These are phyloP conservation scores for Colius striatus DNA, from an alignment of 2,113 vertebrate genomes.

Conservation along the genomic window DNA sequence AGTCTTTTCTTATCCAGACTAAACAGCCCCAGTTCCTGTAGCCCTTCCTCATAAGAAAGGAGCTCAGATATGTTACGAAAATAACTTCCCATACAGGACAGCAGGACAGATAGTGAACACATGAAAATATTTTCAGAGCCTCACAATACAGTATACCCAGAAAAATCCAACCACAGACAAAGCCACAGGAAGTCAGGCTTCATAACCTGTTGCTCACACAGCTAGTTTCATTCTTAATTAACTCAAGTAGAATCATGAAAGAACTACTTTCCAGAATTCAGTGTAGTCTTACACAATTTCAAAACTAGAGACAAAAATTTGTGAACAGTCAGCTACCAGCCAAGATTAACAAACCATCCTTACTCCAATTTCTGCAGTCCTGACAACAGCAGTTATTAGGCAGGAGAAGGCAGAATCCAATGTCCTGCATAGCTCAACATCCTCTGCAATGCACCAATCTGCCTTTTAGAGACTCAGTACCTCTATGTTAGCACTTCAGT, in stretches of 20 bases:
- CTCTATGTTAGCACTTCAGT: not conserved
- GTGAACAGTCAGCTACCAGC: not conserved
- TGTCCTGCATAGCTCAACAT: rapidly evolving
- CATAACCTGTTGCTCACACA: conserved; percentile 10
- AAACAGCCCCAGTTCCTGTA: no score
- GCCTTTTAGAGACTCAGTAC: not conserved
- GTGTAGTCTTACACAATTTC: not conserved
- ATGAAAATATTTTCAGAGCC: not conserved
- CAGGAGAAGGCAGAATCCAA: not conserved
- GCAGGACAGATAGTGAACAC: not conserved
- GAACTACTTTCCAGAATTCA: not conserved
- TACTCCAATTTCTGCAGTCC: not conserved
- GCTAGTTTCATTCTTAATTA: conserved; percentile 19
- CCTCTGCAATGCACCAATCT: not conserved
- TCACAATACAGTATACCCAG: not conserved
- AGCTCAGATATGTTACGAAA: not conserved
- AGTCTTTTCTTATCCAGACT: no score
- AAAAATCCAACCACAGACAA: conserved; percentile 40
- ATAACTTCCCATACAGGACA: not conserved
- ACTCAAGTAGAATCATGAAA: not conserved
- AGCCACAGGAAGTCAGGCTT: conserved; percentile 43
- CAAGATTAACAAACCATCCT: not conserved
- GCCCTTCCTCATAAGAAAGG: no score
- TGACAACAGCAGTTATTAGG: not conserved
- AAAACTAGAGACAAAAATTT: not conserved